Conservation (phyloP, 2,113 vertebrate genomes). For the Anseranas semipalmata region DNA sequence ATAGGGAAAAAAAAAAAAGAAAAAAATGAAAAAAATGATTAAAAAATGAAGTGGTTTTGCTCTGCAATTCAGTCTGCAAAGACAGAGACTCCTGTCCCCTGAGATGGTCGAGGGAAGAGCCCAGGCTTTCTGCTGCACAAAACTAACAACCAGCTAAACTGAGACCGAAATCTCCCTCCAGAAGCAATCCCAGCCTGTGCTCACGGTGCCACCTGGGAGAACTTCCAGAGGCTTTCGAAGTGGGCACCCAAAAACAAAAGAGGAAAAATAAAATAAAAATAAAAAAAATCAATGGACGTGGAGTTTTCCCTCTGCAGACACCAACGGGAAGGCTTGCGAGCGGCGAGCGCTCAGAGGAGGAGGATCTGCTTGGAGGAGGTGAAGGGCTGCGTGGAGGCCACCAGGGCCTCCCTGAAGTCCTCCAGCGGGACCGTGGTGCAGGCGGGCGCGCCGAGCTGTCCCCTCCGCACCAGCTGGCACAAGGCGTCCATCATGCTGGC, state of each 20-base stretch:
- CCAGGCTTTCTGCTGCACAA: not conserved
- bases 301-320: not conserved
- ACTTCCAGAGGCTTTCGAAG: not conserved
- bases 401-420: conserved; percentile 83
- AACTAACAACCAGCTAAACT: not conserved
- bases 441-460: conserved; percentile 81
- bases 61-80: not conserved
- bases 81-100: not conserved
- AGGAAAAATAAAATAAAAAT: not conserved
- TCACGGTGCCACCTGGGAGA: rapidly evolving
- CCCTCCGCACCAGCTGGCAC: conserved; percentile 81
- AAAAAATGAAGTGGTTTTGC: not conserved
- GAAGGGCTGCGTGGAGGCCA: conserved; percentile 84
- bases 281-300: not conserved
- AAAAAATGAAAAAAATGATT: not conserved
- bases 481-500: conserved; percentile 83
- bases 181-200: not conserved
- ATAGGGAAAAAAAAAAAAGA: not conserved
- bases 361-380: conserved; percentile 90
- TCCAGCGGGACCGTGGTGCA: conserved; percentile 81
- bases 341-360: conserved; percentile 79
- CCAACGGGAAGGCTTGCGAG: not conserved
- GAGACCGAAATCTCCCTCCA: not conserved
- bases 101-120: not conserved
- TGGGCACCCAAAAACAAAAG: not conserved